phyloP scores from a whole-genome alignment of 2,888 invertebrate genomes.

The Eledone cirrhosa region DNA sequence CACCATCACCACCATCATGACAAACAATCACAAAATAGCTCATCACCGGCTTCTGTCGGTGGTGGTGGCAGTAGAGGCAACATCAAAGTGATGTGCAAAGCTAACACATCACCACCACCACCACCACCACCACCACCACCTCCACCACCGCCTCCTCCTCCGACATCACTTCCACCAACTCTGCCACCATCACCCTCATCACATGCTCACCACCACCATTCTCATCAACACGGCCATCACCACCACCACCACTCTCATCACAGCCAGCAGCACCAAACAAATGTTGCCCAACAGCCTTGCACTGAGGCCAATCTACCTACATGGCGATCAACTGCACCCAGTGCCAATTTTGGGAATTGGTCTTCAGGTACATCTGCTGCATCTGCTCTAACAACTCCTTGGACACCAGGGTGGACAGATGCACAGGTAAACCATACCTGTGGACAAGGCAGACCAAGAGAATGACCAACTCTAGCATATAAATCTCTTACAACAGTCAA shows the following conservation, averaged over 20 bases:
- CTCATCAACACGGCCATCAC: neutral
- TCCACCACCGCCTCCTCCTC: neutral
- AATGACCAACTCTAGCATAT: too few relatives aligned
- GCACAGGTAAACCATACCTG: too few relatives aligned
- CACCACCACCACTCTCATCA: too few relatives aligned
- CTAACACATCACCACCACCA: neutral
- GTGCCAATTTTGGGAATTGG: conserved; percentile 8
- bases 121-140: neutral
- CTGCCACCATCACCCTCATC: neutral
- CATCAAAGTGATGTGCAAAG: too few relatives aligned
- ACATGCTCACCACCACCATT: neutral
- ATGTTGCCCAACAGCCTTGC: neutral
- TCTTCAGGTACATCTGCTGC: conserved; percentile 13
- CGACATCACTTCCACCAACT: neutral
- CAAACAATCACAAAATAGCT: neutral
- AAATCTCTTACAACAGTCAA: too few relatives aligned
- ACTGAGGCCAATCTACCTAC: neutral
- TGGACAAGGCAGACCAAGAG: neutral
- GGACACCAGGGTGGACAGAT: conserved; percentile 14
- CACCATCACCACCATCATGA: neutral
- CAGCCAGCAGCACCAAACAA: too few relatives aligned
- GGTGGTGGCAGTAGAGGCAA: too few relatives aligned
- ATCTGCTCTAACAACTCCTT: conserved; percentile 19
- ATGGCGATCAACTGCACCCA: conserved; percentile 7
- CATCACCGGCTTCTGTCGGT: too few relatives aligned